These are phyloP conservation scores for Ochropacha duplaris DNA, from an alignment of 2,888 invertebrate genomes.

Conservation along the genomic window DNA sequence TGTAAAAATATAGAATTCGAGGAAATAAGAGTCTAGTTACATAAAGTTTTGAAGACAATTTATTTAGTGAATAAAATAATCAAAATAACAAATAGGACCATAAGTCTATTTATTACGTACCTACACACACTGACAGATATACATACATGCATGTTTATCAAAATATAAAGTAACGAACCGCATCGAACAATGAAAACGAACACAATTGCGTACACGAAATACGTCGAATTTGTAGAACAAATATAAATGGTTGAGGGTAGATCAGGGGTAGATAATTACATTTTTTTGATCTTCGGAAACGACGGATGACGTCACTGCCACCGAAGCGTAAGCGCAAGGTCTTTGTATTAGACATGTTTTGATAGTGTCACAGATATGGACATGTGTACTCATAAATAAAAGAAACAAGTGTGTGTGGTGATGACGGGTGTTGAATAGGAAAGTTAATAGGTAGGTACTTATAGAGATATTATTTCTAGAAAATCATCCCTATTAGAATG, in stretches of 20 bases:
- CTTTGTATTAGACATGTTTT: constrained; percentile 60
- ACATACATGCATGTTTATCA: too few relatives aligned
- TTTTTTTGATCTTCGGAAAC: constrained; percentile 79
- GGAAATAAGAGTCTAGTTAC: too few relatives aligned
- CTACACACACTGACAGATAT: too few relatives aligned
- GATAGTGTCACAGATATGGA: constrained; percentile 74
- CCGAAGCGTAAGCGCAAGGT: constrained; percentile 31
- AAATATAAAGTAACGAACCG: constrained; percentile 13
- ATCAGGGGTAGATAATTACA: constrained; percentile 83
- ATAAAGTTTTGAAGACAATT: too few relatives aligned
- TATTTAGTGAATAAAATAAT: too few relatives aligned
- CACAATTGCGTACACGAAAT: constrained; percentile 72
- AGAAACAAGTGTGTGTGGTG: constrained; percentile 11
- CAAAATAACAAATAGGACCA: too few relatives aligned
- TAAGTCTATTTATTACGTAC: too few relatives aligned
- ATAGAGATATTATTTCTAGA: not conserved
- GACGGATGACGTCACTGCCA: constrained; percentile 63
- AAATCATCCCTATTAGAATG: too few relatives aligned
- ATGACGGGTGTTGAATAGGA: constrained; percentile 12
- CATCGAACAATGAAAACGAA: constrained; percentile 43
- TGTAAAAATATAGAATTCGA: too few relatives aligned
- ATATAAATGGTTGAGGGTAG: constrained; percentile 82
- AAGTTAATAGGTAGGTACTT: not conserved
- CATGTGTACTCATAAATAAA: constrained; percentile 46
- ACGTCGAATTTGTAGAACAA: constrained; percentile 82